A percentile compares a stretch with the other conserved stretches of the same genome.
These are phyloP conservation scores for Myoxocephalus aenaeus DNA, from an alignment of 2,797 vertebrate genomes.

Conservation along the genomic window DNA sequence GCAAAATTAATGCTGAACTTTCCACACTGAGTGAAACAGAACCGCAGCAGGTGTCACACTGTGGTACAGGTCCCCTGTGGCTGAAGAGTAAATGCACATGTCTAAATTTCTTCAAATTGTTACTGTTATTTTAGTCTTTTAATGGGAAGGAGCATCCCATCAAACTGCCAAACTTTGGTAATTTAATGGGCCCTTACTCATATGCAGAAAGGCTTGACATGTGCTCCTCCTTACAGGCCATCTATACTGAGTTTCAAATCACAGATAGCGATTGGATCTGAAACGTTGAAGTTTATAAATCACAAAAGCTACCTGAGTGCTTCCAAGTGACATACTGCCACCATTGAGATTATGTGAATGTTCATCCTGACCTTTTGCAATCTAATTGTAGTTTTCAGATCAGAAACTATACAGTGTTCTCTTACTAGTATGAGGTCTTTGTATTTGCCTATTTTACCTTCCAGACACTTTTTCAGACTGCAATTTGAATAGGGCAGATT, in stretches of 20 bases:
- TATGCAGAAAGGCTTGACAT: conserved; percentile 14
- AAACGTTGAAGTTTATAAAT: conserved; percentile 12
- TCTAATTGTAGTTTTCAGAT: conserved; percentile 41
- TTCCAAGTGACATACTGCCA: conserved; percentile 10
- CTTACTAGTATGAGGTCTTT: conserved; percentile 22
- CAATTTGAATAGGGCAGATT: neutral
- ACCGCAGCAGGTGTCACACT: conserved; percentile 12
- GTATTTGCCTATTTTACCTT: conserved; percentile 31
- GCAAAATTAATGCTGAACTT: conserved; percentile 18
- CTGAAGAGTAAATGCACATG: conserved; percentile 31
- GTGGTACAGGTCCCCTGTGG: conserved; percentile 13
- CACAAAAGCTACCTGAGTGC: neutral
- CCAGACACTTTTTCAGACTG: conserved; percentile 14
- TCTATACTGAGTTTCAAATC: neutral
- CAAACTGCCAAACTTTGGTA: conserved; percentile 28
- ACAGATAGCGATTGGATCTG: neutral
- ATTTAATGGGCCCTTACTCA: conserved; percentile 13
- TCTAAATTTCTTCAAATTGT: conserved; percentile 41
- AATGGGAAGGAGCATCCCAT: conserved; percentile 18
- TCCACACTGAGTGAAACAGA: conserved; percentile 16
- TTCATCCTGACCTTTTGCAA: conserved; percentile 51
- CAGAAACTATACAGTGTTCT: conserved; percentile 21
- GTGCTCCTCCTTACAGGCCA: neutral
- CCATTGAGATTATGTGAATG: conserved; percentile 28
- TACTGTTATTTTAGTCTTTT: conserved; percentile 41